Evolutionary conservation across 2,797 vertebrate species (phyloP).

Genomic region (Catostomus latipinnis): DNA sequence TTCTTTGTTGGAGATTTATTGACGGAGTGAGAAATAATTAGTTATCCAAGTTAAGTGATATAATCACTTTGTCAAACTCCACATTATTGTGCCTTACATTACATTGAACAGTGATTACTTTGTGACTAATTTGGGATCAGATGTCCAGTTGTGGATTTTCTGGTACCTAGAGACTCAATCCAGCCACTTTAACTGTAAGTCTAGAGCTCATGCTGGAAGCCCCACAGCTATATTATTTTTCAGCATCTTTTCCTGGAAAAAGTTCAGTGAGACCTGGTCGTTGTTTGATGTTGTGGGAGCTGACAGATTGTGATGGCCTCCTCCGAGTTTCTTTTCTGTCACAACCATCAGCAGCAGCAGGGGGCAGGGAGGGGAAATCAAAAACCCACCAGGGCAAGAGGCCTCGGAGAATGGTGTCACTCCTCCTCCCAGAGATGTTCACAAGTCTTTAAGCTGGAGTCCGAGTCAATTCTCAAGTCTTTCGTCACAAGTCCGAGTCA

Average conservation of each 20-base stretch:
- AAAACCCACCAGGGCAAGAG: slow-evolving; percentile 55
- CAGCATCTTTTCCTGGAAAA: slow-evolving; percentile 52
- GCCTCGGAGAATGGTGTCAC: slow-evolving; percentile 53
- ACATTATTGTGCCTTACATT: background rate
- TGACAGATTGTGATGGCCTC: slow-evolving; percentile 63
- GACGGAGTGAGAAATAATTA: background rate
- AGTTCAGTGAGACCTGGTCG: slow-evolving; percentile 51
- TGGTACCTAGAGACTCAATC: slow-evolving; percentile 21
- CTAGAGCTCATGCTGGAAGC: slow-evolving; percentile 19
- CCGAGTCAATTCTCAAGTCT: no score
- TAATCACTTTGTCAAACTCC: slow-evolving; percentile 3
- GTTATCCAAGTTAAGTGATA: background rate
- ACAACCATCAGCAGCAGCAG: slow-evolving; percentile 59
- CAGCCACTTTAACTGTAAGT: slow-evolving; percentile 20
- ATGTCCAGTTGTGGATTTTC: background rate
- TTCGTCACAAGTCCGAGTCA: no score
- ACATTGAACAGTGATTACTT: slow-evolving; percentile 1
- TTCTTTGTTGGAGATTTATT: slow-evolving; percentile 3
- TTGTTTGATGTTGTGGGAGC: slow-evolving; percentile 63
- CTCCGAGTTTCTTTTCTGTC: slow-evolving; percentile 59
- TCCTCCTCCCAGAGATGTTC: slow-evolving; percentile 25
- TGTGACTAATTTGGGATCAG: slow-evolving; percentile 31
- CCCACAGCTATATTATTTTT: slow-evolving; percentile 49
- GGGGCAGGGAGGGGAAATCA: slow-evolving; percentile 52
- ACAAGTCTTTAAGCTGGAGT: no score